Base-by-base conservation (phyloP, 2,113 vertebrate species). In the Gallinago jamesoni region DNA sequence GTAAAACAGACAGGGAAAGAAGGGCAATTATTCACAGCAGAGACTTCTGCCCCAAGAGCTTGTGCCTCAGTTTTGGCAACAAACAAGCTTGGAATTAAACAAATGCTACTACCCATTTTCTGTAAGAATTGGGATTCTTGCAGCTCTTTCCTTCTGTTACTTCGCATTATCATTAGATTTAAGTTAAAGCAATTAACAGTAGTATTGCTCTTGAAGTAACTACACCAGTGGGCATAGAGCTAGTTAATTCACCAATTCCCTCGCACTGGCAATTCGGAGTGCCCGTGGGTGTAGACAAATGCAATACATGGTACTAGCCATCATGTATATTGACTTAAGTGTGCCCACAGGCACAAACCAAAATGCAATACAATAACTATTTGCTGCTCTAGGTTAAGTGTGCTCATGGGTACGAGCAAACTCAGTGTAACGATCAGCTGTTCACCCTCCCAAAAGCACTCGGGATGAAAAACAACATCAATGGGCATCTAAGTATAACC, bases 301-400 rank as follows among this genome's bases (percentile, higher is more conserved):
- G 94, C 85, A 88, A 23, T 96, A 94, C 92, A 4, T 59, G 89
- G 83, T 88, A 60, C 17, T 83, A 90, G 97, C 80, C 69, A 95
- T 97, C 97, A 63, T 17, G 84, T 60, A 41, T n/a, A 95, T 94
- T 94, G 74, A 94, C 96, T 93, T 97, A 97, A 98, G 96, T 92
- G 95, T 92, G 97, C 97, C 97, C 96, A 87, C 95, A 95, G 97
- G 98, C 97, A 96, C 94, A n/a, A 68, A 90, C 41, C 91, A 91
- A 95, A 98, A 96, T 78, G 95, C 95, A 84, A 64, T 60, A 89
- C 96, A 97, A 94, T 98, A 97, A 98, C 97, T 97, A 62, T 97
- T 97, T 98, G 97, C 98, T 98, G 95, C 97, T 97, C 97, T 96
- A 64, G 97, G 97, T 98, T 98, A 98, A 98, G 94, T 96, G 96